phyloP scores from a whole-genome alignment of 2,797 vertebrate genomes.

The Peromyscus nudipes region DNA sequence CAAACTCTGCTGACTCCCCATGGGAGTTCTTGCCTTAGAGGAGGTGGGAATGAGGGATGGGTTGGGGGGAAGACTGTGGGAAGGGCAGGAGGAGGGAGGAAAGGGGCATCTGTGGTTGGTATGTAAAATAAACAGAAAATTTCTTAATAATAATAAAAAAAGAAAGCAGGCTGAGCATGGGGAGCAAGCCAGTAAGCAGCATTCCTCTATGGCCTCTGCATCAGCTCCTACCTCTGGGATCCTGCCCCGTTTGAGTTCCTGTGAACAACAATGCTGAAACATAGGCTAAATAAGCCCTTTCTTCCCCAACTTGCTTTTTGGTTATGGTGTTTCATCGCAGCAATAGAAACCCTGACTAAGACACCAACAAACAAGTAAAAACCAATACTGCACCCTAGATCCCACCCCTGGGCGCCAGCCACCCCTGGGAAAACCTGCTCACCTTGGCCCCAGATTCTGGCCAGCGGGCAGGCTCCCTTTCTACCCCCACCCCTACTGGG shows the following conservation, averaged over 20 bases:
- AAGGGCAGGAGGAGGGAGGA: too few relatives aligned
- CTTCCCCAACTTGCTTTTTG: neutral
- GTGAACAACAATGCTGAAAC: neutral
- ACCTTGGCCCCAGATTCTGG: too few relatives aligned
- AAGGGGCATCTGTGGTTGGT: too few relatives aligned
- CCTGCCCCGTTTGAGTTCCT: neutral
- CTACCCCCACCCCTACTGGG: too few relatives aligned
- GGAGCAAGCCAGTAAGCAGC: neutral
- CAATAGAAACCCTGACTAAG: neutral
- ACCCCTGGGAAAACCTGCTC: too few relatives aligned
- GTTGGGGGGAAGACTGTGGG: too few relatives aligned
- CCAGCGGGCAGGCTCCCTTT: too few relatives aligned
- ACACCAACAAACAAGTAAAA: neutral
- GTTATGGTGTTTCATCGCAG: neutral
- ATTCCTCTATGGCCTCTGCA: neutral
- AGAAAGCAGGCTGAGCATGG: neutral
- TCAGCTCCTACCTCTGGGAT: neutral
- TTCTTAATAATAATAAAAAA: too few relatives aligned
- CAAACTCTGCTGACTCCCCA: too few relatives aligned
- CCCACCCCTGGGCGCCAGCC: too few relatives aligned
- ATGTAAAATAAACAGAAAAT: neutral
- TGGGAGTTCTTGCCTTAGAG: too few relatives aligned
- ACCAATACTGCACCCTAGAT: neutral
- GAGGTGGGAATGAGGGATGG: too few relatives aligned
- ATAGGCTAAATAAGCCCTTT: neutral